Evolutionary conservation across 2,888 invertebrate genomes (phyloP), one percentile per base, ranked within the genome.

Genomic region (Scotopteryx bipunctaria): DNA sequence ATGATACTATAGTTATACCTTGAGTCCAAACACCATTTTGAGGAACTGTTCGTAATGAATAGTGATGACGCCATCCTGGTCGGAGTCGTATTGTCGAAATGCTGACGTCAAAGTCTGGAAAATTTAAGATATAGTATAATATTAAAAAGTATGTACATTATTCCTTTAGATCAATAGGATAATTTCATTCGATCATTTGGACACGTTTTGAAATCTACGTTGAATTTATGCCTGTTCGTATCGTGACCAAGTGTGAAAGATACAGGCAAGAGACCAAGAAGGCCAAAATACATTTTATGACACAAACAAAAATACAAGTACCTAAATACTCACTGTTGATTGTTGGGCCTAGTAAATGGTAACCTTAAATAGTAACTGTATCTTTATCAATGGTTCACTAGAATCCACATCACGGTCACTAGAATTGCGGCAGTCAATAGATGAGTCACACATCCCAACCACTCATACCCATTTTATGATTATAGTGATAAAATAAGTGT

Each of bases 41-140:
- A 99, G 92, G 83, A 99, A 99, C 79, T 98, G 97, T 86, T 99
- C 98, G 74, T 98, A 99, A 69, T 97, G 95, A 71, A 99, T 97
- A 44, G 96, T 96, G 62, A 99, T 98, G 47, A 97, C 94, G n/a
- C 98, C 98, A 85, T 97, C 97, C 89, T 96, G 94, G 77, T 98
- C 97, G 0, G 96, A 96, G 80, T 99, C 99, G 71, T 94, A 94
- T 63, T 95, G 94, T 48, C 96, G 92, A 82, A 99, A 99, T 37
- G 98, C 93, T 45, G 95, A 91, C 14, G 98, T 98, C 60, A 99
- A 82, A 0, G 96, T 98, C 97, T 98, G 91, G 40, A 93, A 92
- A 76, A 14, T n/a, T n/a, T n/a, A n/a, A n/a, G n/a, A n/a, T n/a
- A n/a, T n/a, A n/a, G n/a, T n/a, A n/a, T n/a, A n/a, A n/a, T n/a